Evolutionary conservation across 37 sponge, comb jelly and placozoan genomes (phyloP), one percentile per base, ranked within the genome.

Genomic region (Amphimedon queenslandica): DNA sequence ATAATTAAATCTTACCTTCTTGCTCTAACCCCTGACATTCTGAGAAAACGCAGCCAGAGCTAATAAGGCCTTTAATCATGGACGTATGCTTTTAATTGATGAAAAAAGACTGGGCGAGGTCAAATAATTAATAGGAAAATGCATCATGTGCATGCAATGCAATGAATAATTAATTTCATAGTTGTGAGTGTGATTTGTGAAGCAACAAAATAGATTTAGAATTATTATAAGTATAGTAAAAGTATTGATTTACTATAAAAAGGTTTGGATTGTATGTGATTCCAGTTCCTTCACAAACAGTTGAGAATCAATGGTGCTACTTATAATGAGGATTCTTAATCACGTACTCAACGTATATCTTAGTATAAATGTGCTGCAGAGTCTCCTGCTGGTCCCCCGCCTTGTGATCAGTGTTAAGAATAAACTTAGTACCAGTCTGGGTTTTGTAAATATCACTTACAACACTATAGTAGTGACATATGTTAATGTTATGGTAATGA

Each of bases 361-460:
- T 75, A 69, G 71, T 67, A 70, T 92, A 83, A 1, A 95, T 76
- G 37, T 85, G 40, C 42, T 71, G 67, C 43, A 95, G 56, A 1
- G 40, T 60, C 31, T 88, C 90, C 13, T 42, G 51, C 0, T 88
- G 42, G 27, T 40, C 69, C 11, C 67, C 78, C 2, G 70, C 82
- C 60, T 43, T 78, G 31, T 73, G 71, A 67, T 92, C 95, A 29
- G 99, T 94, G 72, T 86, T 88, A 32, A 98, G 68, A 10, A 91
- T 85, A 70, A 98, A 88, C 73, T 89, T 92, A 27, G 88, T 36
- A 33, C 96, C 93, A 0, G 93, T 88, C 6, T 87, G 80, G 1
- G 92, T 94, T 68, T 98, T 96, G 58, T 82, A 92, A 63, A 77
- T 89, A 68, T 94, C n/a, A n/a, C n/a, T n/a, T n/a, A n/a, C n/a